Evolutionary conservation across 2,888 invertebrate genomes (phyloP), one percentile per base, ranked within the genome.

Genomic region (Piscicola geometra): DNA sequence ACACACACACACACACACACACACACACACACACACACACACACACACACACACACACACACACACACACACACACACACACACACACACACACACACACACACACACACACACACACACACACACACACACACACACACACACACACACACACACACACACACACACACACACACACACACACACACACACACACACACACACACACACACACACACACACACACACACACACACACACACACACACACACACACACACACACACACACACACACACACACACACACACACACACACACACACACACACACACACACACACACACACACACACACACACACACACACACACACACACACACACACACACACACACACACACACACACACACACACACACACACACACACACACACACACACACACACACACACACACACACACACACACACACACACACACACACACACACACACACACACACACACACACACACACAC

Each of bases 21-120:
- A 21, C 5, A 15, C 60, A 56, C n/a, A 56, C 9, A 56, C 60
- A n/a, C 9, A 50, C 33, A 36, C 77, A 77, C 78, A 71, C 74
- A 67, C 28, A 69, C 72, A 72, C 78, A 78, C n/a, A 71, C n/a
- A 56, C 21, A 56, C 60, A 56, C 60, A 25, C 21, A 56, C 60
- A 56, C 60, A 56, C 60, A 25, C 60, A 56, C n/a, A 25, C n/a
- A 56, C 60, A 5, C n/a, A 56, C 21, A 56, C n/a, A 56, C 60
- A 47, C 60, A 56, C 3, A 56, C n/a, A 56, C 60, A 56, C 21
- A 21, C 25, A 21, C 5, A 15, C 60, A 56, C n/a, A 56, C 9
- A 56, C 60, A n/a, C 9, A 50, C 33, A 36, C 77, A 77, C 78
- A 71, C 74, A 67, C 28, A 69, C 72, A 72, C 78, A 78, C n/a